Conservation (phyloP, 2,113 vertebrate species). For the Heterotilapia buettikoferi region DNA sequence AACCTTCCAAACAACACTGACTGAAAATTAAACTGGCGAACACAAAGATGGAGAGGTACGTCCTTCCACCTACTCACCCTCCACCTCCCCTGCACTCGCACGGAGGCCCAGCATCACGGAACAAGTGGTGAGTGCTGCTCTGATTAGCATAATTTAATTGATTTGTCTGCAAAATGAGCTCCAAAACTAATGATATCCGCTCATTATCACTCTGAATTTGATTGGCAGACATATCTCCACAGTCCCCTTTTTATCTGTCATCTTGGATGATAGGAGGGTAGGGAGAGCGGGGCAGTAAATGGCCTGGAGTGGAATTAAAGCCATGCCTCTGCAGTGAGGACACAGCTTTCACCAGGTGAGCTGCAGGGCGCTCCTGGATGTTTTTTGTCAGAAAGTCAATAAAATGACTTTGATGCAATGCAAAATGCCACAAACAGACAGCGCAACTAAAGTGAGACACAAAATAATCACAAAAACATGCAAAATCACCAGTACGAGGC, state of each 20-base stretch:
- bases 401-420: not conserved
- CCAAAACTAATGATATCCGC: not conserved
- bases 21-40: not conserved
- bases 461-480: not conserved
- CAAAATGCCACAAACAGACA: not conserved
- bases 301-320: not conserved
- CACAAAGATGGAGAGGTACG: not conserved
- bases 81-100: not conserved
- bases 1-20: conserved; percentile 26
- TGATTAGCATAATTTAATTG: conserved; percentile 39
- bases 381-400: not conserved
- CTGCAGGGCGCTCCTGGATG: fast-evolving
- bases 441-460: fast-evolving
- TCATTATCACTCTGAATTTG: not conserved
- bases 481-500: not conserved
- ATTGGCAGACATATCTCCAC: not conserved
- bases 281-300: not conserved
- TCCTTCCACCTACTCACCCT: conserved; percentile 23
- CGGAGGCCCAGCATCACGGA: not conserved
- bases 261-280: not conserved
- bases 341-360: not conserved
- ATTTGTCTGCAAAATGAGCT: conserved; percentile 28
- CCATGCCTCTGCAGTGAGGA: fast-evolving
- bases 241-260: not conserved
- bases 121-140: not conserved